Evolutionary conservation across 2,797 vertebrate genomes (phyloP), one percentile per base, ranked within the genome.

Genomic region (Notoglanidium macrostoma): DNA sequence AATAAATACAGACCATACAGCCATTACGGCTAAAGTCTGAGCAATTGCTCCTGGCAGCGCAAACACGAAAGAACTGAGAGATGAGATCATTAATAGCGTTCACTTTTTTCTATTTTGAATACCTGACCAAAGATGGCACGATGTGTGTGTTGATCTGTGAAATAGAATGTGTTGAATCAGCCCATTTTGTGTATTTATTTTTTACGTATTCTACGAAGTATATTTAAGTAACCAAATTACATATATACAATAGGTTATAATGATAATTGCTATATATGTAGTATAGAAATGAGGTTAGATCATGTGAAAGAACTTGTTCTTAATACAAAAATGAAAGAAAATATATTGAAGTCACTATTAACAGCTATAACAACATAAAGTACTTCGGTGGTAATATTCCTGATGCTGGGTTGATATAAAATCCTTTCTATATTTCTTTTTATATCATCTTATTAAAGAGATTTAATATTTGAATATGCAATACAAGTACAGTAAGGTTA

Each of bases 1-100:
- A 67, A 85, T 85, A 79, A 80, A 81, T 65, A 73, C 59, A 81
- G 67, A 44, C 46, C 72, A 23, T 35, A 63, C 46, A 81, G 44
- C 26, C 67, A 59, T 59, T 59, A 40, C 26, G 55, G 32, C 7
- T 65, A 57, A 79, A 55, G 63, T 35, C 26, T 23, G 63, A 88
- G 87, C 14, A 9, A 61, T 80, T 80, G 54, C 76, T 80, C n/a
- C 40, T 78, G n/a, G 46, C 76, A 81, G 76, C 74, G 85, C 76
- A 81, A 85, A 88, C 46, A 80, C 76, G 12, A 49, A 63, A 35
- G 23, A n/a, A 63, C 26, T 73, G 23, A 49, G 65, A 73, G 67
- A 78, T 80, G 76, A 63, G 74, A 68, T 86, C 61, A 86, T 17
- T 65, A 21, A 54, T 49, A 59, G 2, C 15, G 23, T 63, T 85